A percentile compares a stretch with the other conserved stretches of the same genome.
Evolutionary conservation across 2,888 invertebrate genomes (phyloP).

Genomic region (Scaeva pyrastri): DNA sequence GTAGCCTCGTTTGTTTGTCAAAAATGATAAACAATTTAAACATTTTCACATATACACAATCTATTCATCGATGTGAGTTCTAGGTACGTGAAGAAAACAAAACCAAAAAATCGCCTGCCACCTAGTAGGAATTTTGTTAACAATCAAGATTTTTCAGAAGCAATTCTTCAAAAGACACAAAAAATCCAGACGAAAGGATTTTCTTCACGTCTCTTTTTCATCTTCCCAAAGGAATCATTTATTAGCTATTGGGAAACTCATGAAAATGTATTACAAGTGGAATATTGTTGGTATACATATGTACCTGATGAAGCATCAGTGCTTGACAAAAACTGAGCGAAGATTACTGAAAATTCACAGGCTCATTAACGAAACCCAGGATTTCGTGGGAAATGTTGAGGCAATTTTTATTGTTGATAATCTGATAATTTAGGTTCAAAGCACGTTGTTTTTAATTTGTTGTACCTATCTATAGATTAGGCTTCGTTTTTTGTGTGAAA

Average conservation of each 20-base stretch:
- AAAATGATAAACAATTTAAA: conserved; percentile 43
- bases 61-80: conserved; percentile 27
- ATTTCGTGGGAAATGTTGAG: conserved; percentile 59
- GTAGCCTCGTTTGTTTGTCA: conserved; percentile 42
- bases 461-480: too few relatives aligned
- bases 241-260: conserved; percentile 37
- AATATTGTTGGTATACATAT: too few relatives aligned
- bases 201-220: conserved; percentile 28
- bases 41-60: background rate
- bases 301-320: conserved; percentile 49
- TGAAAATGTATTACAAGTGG: conserved; percentile 33
- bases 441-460: conserved; percentile 55
- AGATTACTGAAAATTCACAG: conserved; percentile 40
- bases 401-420: conserved; percentile 2
- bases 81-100: conserved; percentile 66
- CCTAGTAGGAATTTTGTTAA: conserved; percentile 36
- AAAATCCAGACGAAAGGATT: conserved; percentile 52
- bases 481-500: background rate
- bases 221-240: conserved; percentile 41
- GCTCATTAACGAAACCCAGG: conserved; percentile 54
- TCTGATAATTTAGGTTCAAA: conserved; percentile 40
- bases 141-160: conserved; percentile 60
- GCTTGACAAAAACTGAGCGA: conserved; percentile 22
- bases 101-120: conserved; percentile 36
- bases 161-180: conserved; percentile 33